Base-by-base conservation (phyloP, 30 jellyfish, hydroid and myxozoan genomes). In the Cassiopea xamachana region DNA sequence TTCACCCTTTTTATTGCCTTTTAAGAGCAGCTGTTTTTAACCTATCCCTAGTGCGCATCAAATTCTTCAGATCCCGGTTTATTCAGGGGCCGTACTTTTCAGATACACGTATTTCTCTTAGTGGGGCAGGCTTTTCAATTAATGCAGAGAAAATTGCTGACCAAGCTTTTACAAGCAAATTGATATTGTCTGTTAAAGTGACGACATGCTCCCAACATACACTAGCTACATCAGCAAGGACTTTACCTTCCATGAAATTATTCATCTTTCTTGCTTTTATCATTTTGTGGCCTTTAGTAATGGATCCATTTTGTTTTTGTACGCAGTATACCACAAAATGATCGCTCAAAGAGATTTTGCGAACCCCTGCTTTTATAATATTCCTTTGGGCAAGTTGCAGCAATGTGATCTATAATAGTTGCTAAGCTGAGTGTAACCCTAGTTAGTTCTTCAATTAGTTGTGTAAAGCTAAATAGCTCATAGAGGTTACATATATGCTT, bases 191-290 rank as follows among this genome's bases (percentile, higher is more conserved):
- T 15, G 89, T 81, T 48, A 18, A 76, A 75, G 76, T 46, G 67
- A 86, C 60, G 88, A 86, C 71, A 71, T 48, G 92, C 86, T 84
- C 87, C 92, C 85, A 84, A 73, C 88, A 86, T 73, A 86, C 78
- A 82, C 84, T 73, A 76, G 85, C 61, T 45, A 77, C 89, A 87
- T 87, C 84, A 46, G 89, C 89, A 67, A 87, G 89, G 89, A 87
- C 75, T 44, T 82, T 84, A 13, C 48, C 84, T 51, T 75, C 84
- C 43, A n/a, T n/a, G 70, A 75, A 75, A 76, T 47, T 87, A 18
- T 60, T 87, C 89, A 87, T 77, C 69, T 76, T 73, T 58, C 39
- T 27, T 27, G 39, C 39, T 86, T 74, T 87, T 82, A 55, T 87
- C 89, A 87, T 55, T 87, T 87, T 76, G 47, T 44, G 94, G 89